Conservation (phyloP, 1,140 invertebrate species). For the Eumaeus atala region DNA sequence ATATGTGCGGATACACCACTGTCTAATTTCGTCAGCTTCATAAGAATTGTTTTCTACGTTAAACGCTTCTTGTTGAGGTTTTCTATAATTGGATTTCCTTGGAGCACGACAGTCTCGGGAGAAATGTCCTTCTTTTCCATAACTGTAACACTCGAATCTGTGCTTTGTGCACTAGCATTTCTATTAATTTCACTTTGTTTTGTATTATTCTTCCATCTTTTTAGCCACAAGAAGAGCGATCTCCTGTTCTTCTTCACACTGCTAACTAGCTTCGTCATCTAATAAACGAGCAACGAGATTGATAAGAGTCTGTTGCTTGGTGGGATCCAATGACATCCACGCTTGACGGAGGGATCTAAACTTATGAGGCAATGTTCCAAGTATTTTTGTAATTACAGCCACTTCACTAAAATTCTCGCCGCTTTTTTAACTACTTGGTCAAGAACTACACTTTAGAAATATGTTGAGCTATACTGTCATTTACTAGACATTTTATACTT, state of each 20-base stretch:
- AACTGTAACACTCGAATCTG: slow-evolving; percentile 21
- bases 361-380: background rate
- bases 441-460: background rate
- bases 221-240: no score
- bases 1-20: slow-evolving; percentile 26
- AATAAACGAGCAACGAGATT: no score
- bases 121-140: slow-evolving; percentile 19
- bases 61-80: slow-evolving; percentile 18
- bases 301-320: background rate
- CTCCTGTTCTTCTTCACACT: no score
- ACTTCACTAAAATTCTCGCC: background rate
- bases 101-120: slow-evolving; percentile 14
- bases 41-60: slow-evolving; percentile 19
- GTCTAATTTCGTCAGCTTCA: slow-evolving; percentile 28
- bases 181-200: no score
- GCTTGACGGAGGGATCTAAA: background rate
- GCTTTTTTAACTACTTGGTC: background rate
- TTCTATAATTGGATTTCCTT: slow-evolving; percentile 16
- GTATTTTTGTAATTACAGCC: background rate
- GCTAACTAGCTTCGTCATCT: no score
- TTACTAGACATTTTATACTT: no score
- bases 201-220: no score
- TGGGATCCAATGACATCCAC: background rate
- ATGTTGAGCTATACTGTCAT: background rate
- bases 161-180: background rate